Conservation (phyloP, 2,113 vertebrate species). For the Mastomys coucha region DNA sequence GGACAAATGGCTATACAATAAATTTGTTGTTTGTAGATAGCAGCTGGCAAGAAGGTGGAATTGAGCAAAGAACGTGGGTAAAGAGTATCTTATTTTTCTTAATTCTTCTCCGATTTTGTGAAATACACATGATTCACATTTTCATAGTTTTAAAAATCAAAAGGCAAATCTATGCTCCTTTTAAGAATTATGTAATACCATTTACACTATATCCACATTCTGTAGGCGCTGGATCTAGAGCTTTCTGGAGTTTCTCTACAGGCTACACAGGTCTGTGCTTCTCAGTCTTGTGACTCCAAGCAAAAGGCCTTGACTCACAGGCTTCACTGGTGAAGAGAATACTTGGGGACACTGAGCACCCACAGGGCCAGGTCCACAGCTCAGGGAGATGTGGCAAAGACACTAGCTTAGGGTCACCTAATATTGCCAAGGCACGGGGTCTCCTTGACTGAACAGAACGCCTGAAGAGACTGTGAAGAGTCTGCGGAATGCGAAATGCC, state of each 20-base stretch:
- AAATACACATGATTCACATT: not conserved
- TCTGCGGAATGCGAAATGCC: not conserved
- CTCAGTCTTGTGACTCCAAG: not conserved
- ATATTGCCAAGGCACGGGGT: not conserved
- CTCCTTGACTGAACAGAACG: not conserved
- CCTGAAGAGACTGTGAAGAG: not conserved
- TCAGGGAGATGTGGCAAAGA: not conserved
- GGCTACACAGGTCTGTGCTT: not conserved
- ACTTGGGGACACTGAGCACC: not conserved
- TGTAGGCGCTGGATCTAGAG: not conserved
- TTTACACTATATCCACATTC: too few relatives aligned
- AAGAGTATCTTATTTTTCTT: not conserved
- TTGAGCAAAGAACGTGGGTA: not conserved
- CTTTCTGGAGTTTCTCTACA: not conserved
- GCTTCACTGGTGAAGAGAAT: not conserved
- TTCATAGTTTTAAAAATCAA: slow-evolving; percentile 21
- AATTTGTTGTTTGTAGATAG: not conserved
- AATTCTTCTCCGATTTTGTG: not conserved
- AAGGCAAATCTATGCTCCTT: not conserved
- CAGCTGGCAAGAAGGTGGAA: not conserved
- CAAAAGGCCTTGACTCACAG: not conserved
- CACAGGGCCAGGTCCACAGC: not conserved
- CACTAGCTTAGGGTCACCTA: not conserved
- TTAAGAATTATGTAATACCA: not conserved
- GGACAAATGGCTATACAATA: not conserved